A percentile compares a stretch with the other conserved stretches of the same genome.
Conservation (phyloP, 2,888 invertebrate genomes). For the Pantelozetes paolii region DNA sequence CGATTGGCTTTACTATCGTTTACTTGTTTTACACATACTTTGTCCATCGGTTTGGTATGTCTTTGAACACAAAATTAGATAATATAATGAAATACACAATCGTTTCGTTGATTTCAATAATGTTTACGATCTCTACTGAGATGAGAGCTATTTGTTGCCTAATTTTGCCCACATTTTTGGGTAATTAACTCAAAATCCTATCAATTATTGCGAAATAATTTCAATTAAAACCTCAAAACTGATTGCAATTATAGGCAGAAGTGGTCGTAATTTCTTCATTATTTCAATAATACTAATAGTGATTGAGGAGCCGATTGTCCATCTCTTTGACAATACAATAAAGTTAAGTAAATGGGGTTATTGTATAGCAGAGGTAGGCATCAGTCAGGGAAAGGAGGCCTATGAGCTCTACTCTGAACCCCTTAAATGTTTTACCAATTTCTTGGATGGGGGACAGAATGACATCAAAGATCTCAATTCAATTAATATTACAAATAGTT, state of each 20-base stretch:
- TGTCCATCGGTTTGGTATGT: conserved; percentile 14
- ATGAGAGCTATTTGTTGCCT: conserved; percentile 33
- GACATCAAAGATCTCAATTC: no score
- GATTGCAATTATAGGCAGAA: conserved; percentile 6
- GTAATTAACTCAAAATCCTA: neutral
- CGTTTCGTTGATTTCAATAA: neutral
- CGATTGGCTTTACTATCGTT: neutral
- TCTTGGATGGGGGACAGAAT: neutral
- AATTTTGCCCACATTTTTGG: conserved; percentile 26
- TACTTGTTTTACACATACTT: neutral
- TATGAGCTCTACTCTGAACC: neutral
- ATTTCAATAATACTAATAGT: neutral
- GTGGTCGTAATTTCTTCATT: conserved; percentile 8
- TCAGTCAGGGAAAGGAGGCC: neutral
- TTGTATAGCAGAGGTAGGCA: neutral
- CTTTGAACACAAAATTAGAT: neutral
- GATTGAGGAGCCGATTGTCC: neutral
- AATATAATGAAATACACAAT: neutral
- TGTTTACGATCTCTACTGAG: conserved; percentile 12
- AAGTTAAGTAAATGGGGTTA: neutral
- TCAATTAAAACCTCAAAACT: neutral
- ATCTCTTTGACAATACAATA: neutral
- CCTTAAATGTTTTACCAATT: neutral
- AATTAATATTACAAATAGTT: no score
- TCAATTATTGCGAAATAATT: neutral